A percentile compares a stretch with the other conserved stretches of the same genome.
Evolutionary conservation across 1,140 invertebrate species (phyloP).

Genomic region (Brachionus koreanus): DNA sequence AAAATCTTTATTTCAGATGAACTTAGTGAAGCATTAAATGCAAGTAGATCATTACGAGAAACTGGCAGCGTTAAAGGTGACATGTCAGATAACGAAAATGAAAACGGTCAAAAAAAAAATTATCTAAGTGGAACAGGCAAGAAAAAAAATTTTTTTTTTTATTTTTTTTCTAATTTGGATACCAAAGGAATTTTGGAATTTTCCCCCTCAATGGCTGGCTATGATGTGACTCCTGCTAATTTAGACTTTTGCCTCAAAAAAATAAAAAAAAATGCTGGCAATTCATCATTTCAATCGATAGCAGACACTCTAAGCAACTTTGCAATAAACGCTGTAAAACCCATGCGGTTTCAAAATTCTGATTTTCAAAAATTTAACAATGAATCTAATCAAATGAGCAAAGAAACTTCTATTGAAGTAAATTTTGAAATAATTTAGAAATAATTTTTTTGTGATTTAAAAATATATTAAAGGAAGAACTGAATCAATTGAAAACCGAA

Average conservation of each 20-base stretch:
- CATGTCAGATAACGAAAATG: constrained; percentile 2
- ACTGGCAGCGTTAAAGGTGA: neutral
- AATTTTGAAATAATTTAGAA: neutral
- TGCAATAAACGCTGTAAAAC: constrained; percentile 14
- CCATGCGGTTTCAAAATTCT: neutral
- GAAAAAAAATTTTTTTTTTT: neutral
- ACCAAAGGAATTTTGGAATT: constrained; percentile 31
- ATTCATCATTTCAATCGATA: constrained; percentile 22
- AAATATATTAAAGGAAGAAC: neutral
- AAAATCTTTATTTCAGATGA: constrained; percentile 13
- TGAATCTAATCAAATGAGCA: constrained; percentile 12
- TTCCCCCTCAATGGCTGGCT: constrained; percentile 29
- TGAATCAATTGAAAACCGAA: constrained; percentile 3
- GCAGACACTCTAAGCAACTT: constrained; percentile 30
- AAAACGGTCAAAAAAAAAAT: neutral
- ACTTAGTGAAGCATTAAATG: neutral
- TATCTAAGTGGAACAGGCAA: constrained; percentile 11
- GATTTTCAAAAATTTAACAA: constrained; percentile 28
- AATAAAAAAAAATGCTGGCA: constrained; percentile 8
- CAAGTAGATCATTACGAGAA: neutral
- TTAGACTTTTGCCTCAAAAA: constrained; percentile 1
- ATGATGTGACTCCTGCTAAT: constrained; percentile 36
- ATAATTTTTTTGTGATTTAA: neutral
- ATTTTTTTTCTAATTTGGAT: neutral
- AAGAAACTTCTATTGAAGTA: constrained; percentile 23